Evolutionary conservation across 2,113 vertebrate species (phyloP).

Genomic region (Planiliza haematocheilus): DNA sequence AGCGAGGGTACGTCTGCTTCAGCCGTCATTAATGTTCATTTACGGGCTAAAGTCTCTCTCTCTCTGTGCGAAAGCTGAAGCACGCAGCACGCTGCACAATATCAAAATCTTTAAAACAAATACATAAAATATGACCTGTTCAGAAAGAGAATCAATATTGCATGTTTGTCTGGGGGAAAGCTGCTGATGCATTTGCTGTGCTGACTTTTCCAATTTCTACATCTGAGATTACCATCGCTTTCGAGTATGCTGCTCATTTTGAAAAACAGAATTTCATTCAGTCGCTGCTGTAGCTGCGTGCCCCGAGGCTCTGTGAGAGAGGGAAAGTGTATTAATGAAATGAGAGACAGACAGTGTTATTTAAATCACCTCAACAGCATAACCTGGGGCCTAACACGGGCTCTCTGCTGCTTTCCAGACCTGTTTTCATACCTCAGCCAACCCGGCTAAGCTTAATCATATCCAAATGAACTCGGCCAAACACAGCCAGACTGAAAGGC

Average conservation of each 20-base stretch:
- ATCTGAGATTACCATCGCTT: slow-evolving; percentile 80
- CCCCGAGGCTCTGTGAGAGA: slow-evolving; percentile 70
- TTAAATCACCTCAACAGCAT: slow-evolving; percentile 79
- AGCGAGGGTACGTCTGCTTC: slow-evolving; percentile 17
- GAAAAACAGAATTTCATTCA: slow-evolving; percentile 78
- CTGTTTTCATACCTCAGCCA: slow-evolving; percentile 62
- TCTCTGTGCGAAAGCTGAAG: slow-evolving; percentile 15
- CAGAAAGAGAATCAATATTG: slow-evolving; percentile 74
- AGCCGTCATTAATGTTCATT: slow-evolving; percentile 59
- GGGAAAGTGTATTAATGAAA: slow-evolving; percentile 78
- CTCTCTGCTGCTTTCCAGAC: slow-evolving; percentile 60
- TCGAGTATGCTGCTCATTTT: slow-evolving; percentile 76
- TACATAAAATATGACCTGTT: slow-evolving; percentile 80
- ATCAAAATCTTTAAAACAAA: slow-evolving; percentile 74
- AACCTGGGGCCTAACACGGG: slow-evolving; percentile 66
- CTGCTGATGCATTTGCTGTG: slow-evolving; percentile 74
- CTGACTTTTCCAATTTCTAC: slow-evolving; percentile 81
- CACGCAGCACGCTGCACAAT: slow-evolving; percentile 43
- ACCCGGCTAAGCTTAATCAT: slow-evolving; percentile 56
- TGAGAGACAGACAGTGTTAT: slow-evolving; percentile 79
- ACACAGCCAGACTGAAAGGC: slow-evolving; percentile 6
- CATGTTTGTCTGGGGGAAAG: slow-evolving; percentile 79
- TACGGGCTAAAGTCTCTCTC: slow-evolving; percentile 27
- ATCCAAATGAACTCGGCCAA: slow-evolving; percentile 31
- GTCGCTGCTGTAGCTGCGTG: slow-evolving; percentile 63